Percentiles rank a stretch among this genome's conserved stretches.
Conservation (phyloP, 2,797 vertebrate genomes). For the Synaphobranchus kaupii region DNA sequence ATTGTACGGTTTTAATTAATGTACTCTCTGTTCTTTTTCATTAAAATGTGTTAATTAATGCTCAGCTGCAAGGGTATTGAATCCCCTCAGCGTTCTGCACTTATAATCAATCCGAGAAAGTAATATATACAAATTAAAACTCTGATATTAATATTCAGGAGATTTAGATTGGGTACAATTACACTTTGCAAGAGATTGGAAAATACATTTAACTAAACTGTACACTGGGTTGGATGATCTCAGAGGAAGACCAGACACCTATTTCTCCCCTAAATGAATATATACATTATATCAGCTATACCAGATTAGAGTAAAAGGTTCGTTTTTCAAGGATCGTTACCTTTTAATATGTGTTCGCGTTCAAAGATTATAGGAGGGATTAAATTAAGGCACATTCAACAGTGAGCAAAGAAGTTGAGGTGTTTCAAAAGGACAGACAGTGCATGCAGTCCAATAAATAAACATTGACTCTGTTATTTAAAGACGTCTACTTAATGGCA, state of each 20-base stretch:
- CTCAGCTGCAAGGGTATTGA: conserved; percentile 27
- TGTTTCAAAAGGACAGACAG: not conserved
- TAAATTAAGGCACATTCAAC: not conserved
- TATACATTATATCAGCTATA: not conserved
- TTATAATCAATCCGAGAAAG: conserved; percentile 28
- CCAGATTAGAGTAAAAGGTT: not conserved
- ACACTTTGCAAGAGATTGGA: conserved; percentile 5
- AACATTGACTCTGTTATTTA: not conserved
- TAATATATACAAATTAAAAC: conserved; percentile 37
- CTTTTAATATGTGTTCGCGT: not conserved
- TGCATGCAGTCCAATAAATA: not conserved
- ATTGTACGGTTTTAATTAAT: conserved; percentile 23
- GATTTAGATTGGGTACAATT: not conserved
- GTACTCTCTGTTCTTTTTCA: conserved; percentile 27
- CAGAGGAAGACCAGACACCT: not conserved
- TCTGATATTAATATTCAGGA: conserved; percentile 14
- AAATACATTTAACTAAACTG: not conserved
- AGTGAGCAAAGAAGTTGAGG: not conserved
- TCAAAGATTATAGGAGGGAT: not conserved
- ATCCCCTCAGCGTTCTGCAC: conserved; percentile 23
- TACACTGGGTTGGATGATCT: not conserved
- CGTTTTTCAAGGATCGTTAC: not conserved
- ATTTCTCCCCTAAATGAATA: not conserved
- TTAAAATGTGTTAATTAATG: conserved; percentile 33
- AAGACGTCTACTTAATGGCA: not conserved